Conservation (phyloP, 2,888 invertebrate species). For the Trichopria drosophilae region DNA sequence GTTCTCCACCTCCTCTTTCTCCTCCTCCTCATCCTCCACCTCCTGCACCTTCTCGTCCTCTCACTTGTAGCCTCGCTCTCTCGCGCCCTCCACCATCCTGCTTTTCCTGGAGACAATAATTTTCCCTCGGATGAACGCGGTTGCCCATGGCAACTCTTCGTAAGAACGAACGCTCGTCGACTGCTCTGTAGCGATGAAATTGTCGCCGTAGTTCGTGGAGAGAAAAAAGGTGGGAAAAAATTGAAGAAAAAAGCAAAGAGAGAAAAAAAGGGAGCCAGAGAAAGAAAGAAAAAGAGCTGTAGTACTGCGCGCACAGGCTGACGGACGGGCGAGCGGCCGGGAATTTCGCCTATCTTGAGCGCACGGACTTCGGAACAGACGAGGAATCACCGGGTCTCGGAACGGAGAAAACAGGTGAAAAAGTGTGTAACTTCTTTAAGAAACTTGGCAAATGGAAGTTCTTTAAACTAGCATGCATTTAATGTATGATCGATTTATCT, state of each 20-base stretch:
- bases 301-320: too few relatives aligned
- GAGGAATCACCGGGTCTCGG: conserved; percentile 9
- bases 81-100: conserved; percentile 31
- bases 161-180: conserved; percentile 39
- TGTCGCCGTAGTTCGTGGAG: conserved; percentile 40
- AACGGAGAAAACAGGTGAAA: conserved; percentile 7
- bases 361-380: conserved; percentile 26
- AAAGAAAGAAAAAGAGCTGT: conserved; percentile 26
- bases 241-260: conserved; percentile 16
- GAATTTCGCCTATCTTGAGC: conserved; percentile 44
- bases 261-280: conserved; percentile 23
- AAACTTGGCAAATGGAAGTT: too few relatives aligned
- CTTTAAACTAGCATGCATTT: conserved; percentile 11
- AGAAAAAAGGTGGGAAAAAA: conserved; percentile 20
- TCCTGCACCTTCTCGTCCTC: conserved; percentile 19
- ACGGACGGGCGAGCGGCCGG: conserved; percentile 15
- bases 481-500: conserved; percentile 12
- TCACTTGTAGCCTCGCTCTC: conserved; percentile 16
- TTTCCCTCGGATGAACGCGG: conserved; percentile 46
- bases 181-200: conserved; percentile 49
- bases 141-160: conserved; percentile 57
- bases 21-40: conserved; percentile 25
- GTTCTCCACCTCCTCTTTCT: conserved; percentile 14
- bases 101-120: conserved; percentile 51
- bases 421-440: too few relatives aligned